Conservation (phyloP, 2,888 invertebrate species). For the Crocallis elinguaria region DNA sequence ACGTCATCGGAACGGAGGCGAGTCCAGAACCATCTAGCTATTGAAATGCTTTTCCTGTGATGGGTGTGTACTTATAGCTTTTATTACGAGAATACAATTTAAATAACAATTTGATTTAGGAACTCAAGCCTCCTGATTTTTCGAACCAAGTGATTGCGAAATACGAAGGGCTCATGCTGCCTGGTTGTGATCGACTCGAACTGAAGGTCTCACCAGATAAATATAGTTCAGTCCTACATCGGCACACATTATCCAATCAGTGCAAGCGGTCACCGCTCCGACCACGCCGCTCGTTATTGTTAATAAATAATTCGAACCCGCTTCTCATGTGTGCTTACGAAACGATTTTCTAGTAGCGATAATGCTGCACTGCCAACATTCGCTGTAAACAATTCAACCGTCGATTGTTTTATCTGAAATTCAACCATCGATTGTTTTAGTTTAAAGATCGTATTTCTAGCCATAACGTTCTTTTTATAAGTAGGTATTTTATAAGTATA, state of each 20-base stretch:
- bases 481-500: too few relatives aligned
- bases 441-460: too few relatives aligned
- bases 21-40: conserved; percentile 20
- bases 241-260: conserved; percentile 65
- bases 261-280: conserved; percentile 62
- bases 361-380: conserved; percentile 1
- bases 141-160: conserved; percentile 6
- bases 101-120: too few relatives aligned
- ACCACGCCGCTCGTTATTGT: conserved; percentile 49
- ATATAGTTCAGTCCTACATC: conserved; percentile 49
- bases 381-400: too few relatives aligned
- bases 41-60: not conserved
- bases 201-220: conserved; percentile 48
- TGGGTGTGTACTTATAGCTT: not conserved
- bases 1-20: conserved; percentile 15
- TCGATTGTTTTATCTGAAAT: too few relatives aligned
- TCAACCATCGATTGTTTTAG: too few relatives aligned
- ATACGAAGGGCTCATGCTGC: conserved; percentile 4
- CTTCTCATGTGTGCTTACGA: conserved; percentile 43
- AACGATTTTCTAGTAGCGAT: conserved; percentile 34
- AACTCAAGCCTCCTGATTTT: not conserved
- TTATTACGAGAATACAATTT: too few relatives aligned
- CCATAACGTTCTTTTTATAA: too few relatives aligned
- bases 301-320: conserved; percentile 55
- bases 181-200: conserved; percentile 20